Percentiles rank a stretch among this genome's conserved stretches.
Conservation (phyloP, 1,140 invertebrate genomes). For the Tetraneura akinire region DNA sequence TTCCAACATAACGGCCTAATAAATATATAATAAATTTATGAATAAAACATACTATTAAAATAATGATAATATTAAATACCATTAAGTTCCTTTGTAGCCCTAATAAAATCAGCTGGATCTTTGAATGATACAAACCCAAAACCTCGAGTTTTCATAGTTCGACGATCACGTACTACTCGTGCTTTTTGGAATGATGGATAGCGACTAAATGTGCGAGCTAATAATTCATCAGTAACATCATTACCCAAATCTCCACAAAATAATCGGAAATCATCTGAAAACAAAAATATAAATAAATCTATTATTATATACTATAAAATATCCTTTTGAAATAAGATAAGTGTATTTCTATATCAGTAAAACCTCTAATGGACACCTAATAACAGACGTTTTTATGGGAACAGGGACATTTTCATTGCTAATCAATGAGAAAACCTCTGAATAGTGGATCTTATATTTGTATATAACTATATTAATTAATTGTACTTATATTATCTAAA, state of each 20-base stretch:
- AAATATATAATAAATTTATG: slow-evolving; percentile 51
- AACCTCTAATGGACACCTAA: too few species aligned
- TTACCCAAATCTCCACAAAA: slow-evolving; percentile 99
- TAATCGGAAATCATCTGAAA: slow-evolving; percentile 90
- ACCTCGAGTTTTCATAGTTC: slow-evolving; percentile 97
- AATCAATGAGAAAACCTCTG: too few species aligned
- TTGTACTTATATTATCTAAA: too few species aligned
- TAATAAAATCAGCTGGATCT: slow-evolving; percentile 95
- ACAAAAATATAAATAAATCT: too few species aligned
- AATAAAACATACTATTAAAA: background rate
- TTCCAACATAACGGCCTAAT: slow-evolving; percentile 91
- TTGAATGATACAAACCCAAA: slow-evolving; percentile 99
- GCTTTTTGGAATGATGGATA: slow-evolving; percentile 93
- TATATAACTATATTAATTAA: too few species aligned
- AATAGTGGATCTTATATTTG: too few species aligned
- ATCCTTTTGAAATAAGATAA: too few species aligned
- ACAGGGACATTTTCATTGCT: too few species aligned
- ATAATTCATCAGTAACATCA: slow-evolving; percentile 96
- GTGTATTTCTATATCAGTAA: too few species aligned
- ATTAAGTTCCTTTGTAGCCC: slow-evolving; percentile 98
- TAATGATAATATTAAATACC: slow-evolving; percentile 63
- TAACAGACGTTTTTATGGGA: too few species aligned
- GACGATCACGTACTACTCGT: slow-evolving; percentile 93
- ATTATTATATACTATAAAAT: too few species aligned
- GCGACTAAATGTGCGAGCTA: slow-evolving; percentile 91